Evolutionary conservation across 2,888 invertebrate species (phyloP).

Genomic region (Phortica magna): DNA sequence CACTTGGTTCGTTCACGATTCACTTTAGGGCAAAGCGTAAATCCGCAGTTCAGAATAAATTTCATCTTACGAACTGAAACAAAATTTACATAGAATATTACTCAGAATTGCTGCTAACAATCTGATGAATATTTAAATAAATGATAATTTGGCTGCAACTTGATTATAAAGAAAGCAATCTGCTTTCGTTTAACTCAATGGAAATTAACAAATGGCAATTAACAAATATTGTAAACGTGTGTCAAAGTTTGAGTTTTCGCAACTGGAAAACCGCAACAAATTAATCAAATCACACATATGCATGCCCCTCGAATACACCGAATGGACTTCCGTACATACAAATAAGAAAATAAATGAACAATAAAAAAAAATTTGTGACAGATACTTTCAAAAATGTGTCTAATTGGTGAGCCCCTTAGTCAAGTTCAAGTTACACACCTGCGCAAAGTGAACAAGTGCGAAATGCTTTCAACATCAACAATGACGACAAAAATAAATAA

Average conservation of each 20-base stretch:
- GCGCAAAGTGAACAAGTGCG: neutral
- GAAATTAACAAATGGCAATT: neutral
- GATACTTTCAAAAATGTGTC: conserved; percentile 12
- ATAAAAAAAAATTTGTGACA: neutral
- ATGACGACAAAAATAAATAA: neutral
- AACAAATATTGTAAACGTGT: neutral
- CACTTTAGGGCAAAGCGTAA: neutral
- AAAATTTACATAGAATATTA: conserved; percentile 23
- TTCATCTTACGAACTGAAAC: neutral
- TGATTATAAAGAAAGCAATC: neutral
- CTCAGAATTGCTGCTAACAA: conserved; percentile 8
- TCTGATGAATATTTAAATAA: conserved; percentile 16
- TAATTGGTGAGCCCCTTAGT: conserved; percentile 17
- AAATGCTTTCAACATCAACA: neutral
- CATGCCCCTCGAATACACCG: neutral
- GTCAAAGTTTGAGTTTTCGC: neutral
- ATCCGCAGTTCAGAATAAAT: neutral
- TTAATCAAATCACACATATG: neutral
- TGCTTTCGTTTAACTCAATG: conserved; percentile 2
- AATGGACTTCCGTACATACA: conserved; percentile 20
- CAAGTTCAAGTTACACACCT: conserved; percentile 15
- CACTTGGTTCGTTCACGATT: neutral
- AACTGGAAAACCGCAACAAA: neutral
- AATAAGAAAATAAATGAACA: neutral
- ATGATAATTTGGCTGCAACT: conserved; percentile 5